These are phyloP conservation scores for Phodopus roborovskii DNA, from an alignment of 2,113 vertebrate genomes.

Conservation along the genomic window DNA sequence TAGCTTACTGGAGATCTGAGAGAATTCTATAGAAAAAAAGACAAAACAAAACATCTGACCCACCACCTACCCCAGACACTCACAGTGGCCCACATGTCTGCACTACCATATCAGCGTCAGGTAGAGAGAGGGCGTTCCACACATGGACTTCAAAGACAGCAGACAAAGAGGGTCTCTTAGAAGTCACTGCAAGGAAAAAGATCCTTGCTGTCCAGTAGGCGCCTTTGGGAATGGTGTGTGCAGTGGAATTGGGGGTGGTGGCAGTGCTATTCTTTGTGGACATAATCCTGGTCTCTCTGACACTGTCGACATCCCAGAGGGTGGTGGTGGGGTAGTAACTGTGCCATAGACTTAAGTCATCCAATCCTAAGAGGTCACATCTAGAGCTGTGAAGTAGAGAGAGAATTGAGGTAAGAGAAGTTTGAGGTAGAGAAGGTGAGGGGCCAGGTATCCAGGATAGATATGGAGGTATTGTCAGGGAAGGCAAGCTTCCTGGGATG, in stretches of 20 bases:
- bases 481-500: not conserved
- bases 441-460: no score
- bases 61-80: not conserved
- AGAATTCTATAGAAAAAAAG: not conserved
- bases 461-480: no score
- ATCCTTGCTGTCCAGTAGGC: accelerated
- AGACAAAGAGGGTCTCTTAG: not conserved
- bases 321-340: not conserved
- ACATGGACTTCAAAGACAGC: not conserved
- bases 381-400: not conserved
- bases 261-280: not conserved
- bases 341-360: not conserved
- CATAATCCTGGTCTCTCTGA: not conserved
- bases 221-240: not conserved
- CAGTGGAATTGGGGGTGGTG: not conserved
- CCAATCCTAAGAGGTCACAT: not conserved
- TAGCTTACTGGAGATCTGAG: not conserved
- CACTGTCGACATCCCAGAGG: not conserved
- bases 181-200: not conserved
- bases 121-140: not conserved
- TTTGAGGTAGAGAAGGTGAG: no score
- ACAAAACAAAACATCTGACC: not conserved
- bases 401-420: not conserved
- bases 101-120: not conserved
- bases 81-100: not conserved